Base-by-base conservation (phyloP, 2,888 invertebrate species). In the Latrodectus hesperus region DNA sequence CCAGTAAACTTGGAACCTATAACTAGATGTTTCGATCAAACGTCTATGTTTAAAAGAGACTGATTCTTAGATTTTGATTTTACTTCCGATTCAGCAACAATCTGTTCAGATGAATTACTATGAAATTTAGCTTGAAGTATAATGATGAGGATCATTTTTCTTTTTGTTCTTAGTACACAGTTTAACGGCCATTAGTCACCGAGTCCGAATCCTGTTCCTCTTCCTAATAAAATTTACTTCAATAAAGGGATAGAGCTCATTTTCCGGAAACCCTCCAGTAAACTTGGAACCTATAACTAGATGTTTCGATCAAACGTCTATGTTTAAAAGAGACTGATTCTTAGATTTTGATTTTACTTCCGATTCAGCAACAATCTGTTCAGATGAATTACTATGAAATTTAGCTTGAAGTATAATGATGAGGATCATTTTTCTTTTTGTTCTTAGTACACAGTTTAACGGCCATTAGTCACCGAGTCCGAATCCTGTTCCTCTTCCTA, bases 21-120 rank as follows among this genome's bases (percentile, higher is more conserved):
- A 87, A 87, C 81, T 87, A 87, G 81, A 87, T 87, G 86, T 77
- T 82, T 76, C 77, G 76, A 87, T 87, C 81, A 72, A 73, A 68
- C 77, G 70, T 76, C 79, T 68, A 64, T 71, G 81, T 72, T 87
- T 81, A 77, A 87, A n/a, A 60, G 81, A 81, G 81, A 86, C 78
- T 9, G 67, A 77, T 84, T 67, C 74, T 26, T 75, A 64, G 70
- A 78, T 82, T 68, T 68, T 74, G 75, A 79, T 80, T 75, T 26
- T 4, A 49, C 75, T 85, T 38, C 5, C 85, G 64, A 67, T 51
- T 64, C 38, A 26, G 52, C 26, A 60, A 68, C 72, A 84, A 84
- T 86, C 85, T 76, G 85, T 80, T 86, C 73, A 80, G 80, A 76
- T 76, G 80, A 86, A 76, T 86, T 79, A 78, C 38, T 6, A 38